Base-by-base conservation (phyloP, 2,888 invertebrate species). In the Epicampocera succincta region DNA sequence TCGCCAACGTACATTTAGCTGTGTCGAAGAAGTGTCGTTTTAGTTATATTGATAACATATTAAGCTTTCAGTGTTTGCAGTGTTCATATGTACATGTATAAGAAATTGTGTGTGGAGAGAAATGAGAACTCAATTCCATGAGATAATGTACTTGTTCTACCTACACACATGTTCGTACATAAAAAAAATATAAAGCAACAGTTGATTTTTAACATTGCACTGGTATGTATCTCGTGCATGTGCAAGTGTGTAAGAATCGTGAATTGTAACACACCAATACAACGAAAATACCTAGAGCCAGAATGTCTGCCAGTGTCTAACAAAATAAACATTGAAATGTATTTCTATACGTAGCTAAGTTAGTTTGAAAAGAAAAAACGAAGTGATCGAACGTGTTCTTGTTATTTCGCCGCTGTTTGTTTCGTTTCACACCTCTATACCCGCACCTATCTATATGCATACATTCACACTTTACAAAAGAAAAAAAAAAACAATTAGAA, bases 251-350 rank as follows among this genome's bases (percentile, higher is more conserved):
- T 85, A 68, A 80, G 80, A 85, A 69, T 76, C 50, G 29, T 79
- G 58, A 79, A 73, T 72, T 44, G 63, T 73, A 65, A 44, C 69
- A 83, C 83, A 83, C 80, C 60, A 80, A 78, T 52, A 80, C 83
- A 80, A 48, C 12, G 17, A 54, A 63, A 63, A 61, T 48, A 86
- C 84, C 85, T 85, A 88, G 89, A 88, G 90, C 89, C 89, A 89
- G 89, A 89, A 89, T 89, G 89, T 89, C 89, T 89, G 86, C 86
- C 88, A 89, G 80, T 79, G 82, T 82, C 85, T 84, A 85, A 84
- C 84, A 84, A 86, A 84, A 80, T 84, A 84, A 81, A 81, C 83
- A 84, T 78, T 84, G 63, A 83, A 81, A 73, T 81, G 68, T 82
- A 84, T 84, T 84, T 83, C 75, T 80, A 61, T 58, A 65, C 63